Conservation (phyloP, 2,888 invertebrate species). For the Acrobasis repandana region DNA sequence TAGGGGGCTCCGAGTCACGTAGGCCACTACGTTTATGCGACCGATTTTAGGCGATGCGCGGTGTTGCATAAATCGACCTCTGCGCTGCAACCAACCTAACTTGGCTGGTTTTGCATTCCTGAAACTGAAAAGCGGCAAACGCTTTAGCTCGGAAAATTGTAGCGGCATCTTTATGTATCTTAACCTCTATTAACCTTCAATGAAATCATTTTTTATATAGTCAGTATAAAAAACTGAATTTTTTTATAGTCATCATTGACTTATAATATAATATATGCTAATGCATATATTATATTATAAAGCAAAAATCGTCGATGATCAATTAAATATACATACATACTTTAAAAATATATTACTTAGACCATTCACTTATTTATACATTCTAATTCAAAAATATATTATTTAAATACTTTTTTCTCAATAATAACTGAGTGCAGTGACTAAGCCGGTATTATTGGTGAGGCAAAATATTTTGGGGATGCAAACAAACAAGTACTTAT, state of each 20-base stretch:
- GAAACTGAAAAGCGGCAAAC: slow-evolving; percentile 52
- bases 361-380: too few species aligned
- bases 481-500: slow-evolving; percentile 1
- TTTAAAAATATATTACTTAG: too few species aligned
- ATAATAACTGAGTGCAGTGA: too few species aligned
- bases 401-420: too few species aligned
- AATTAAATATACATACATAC: background rate
- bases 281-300: background rate
- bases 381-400: too few species aligned
- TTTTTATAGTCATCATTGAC: too few species aligned
- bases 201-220: slow-evolving; percentile 1
- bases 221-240: too few species aligned
- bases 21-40: slow-evolving; percentile 70
- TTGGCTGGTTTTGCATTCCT: slow-evolving; percentile 43
- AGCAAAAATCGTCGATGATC: background rate
- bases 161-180: background rate
- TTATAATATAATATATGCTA: too few species aligned
- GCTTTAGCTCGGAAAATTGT: slow-evolving; percentile 19
- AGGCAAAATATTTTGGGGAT: background rate
- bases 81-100: slow-evolving; percentile 29
- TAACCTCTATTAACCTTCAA: slow-evolving; percentile 17
- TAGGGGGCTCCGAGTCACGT: slow-evolving; percentile 76
- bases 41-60: slow-evolving; percentile 46
- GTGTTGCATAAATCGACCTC: slow-evolving; percentile 25
- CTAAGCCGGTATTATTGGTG: too few species aligned